phyloP scores from a whole-genome alignment of 2,113 vertebrate species.

The Hyperopisus bebe region DNA sequence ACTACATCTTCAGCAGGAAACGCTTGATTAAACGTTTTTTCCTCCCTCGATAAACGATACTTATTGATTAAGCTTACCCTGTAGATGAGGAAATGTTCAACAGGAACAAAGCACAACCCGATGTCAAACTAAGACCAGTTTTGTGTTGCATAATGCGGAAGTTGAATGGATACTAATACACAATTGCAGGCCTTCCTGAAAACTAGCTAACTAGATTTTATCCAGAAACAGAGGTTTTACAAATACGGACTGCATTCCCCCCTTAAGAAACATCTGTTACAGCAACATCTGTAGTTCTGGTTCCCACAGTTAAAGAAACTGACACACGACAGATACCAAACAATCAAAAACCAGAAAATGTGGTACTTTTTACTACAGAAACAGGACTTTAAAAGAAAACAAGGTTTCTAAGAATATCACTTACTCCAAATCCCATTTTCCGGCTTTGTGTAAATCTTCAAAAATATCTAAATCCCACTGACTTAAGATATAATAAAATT shows the following conservation, averaged over 20 bases:
- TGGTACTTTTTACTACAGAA: neutral
- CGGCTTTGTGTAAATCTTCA: neutral
- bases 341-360: neutral
- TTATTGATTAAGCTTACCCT: neutral
- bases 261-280: neutral
- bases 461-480: neutral
- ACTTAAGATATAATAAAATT: neutral
- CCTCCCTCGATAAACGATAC: neutral
- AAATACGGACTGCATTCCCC: neutral
- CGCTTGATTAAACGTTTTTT: neutral
- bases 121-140: neutral
- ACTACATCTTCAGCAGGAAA: neutral
- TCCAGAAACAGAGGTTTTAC: neutral
- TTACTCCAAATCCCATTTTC: neutral
- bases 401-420: neutral
- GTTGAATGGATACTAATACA: neutral
- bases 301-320: neutral
- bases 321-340: neutral
- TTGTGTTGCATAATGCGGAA: neutral
- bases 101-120: neutral
- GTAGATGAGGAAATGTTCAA: neutral
- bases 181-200: neutral
- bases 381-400: neutral
- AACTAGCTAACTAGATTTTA: neutral
- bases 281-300: neutral